A percentile compares a stretch with the other conserved stretches of the same genome.
phyloP scores from a whole-genome alignment of 2,888 invertebrate species.

The Frankliniella fusca region DNA sequence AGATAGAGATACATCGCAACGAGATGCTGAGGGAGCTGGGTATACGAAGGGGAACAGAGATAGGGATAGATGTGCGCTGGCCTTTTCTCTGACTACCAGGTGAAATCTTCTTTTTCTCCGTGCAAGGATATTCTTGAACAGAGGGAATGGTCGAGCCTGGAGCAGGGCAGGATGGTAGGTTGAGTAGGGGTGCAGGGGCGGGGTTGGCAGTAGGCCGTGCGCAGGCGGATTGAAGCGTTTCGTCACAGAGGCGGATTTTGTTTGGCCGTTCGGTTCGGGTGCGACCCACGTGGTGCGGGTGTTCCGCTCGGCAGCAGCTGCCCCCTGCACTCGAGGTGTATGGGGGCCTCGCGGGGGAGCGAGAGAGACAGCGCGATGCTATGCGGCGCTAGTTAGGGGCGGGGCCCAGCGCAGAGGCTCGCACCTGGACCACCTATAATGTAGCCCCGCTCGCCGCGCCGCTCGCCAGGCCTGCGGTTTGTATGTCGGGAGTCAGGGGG shows the following conservation, averaged over 20 bases:
- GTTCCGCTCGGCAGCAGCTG: conserved; percentile 11
- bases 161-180: neutral
- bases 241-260: conserved; percentile 24
- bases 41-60: too few species aligned
- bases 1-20: too few species aligned
- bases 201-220: neutral
- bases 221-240: conserved; percentile 16
- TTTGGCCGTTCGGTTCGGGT: neutral
- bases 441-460: too few species aligned
- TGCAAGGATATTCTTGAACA: too few species aligned
- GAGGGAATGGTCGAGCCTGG: neutral
- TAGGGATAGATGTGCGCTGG: too few species aligned
- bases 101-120: too few species aligned
- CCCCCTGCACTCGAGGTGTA: neutral
- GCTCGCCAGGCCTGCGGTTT: too few species aligned
- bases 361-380: too few species aligned
- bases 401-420: neutral
- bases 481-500: too few species aligned
- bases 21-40: too few species aligned
- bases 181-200: neutral
- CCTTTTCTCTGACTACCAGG: too few species aligned
- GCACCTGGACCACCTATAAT: too few species aligned
- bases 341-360: neutral
- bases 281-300: neutral
- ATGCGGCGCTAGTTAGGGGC: neutral